Conservation (phyloP, 2,888 invertebrate genomes). For the Lepidocyrtoides sp. region DNA sequence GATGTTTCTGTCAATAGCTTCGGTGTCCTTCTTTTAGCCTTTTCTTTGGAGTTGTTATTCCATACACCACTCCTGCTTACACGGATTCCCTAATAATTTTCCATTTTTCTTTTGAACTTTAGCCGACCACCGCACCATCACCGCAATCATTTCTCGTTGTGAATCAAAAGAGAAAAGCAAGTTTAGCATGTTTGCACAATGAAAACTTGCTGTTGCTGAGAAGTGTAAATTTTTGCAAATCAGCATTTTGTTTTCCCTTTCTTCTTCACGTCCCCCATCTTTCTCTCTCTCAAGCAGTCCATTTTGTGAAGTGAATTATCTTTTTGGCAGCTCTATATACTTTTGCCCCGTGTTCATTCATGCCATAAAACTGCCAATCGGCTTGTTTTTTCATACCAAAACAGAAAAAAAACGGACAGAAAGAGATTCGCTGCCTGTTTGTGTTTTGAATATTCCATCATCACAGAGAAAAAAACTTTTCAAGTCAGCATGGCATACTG, state of each 20-base stretch:
- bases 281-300: neutral
- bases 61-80: neutral
- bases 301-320: neutral
- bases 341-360: neutral
- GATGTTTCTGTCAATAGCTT: conserved; percentile 18
- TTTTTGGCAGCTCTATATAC: conserved; percentile 43
- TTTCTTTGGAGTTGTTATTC: conserved; percentile 12
- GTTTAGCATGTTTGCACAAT: conserved; percentile 52
- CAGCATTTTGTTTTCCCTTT: conserved; percentile 46
- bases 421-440: conserved; percentile 6
- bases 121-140: conserved; percentile 27
- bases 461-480: neutral
- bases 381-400: neutral
- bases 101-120: conserved; percentile 43
- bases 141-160: neutral
- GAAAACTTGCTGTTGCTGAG: conserved; percentile 6
- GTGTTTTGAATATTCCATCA: conserved; percentile 30
- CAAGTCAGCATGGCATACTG: neutral
- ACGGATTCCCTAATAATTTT: neutral
- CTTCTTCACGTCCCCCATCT: neutral
- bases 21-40: neutral
- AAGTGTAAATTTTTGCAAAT: conserved; percentile 54
- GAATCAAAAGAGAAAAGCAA: conserved; percentile 56
- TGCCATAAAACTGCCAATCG: conserved; percentile 44
- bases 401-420: neutral